phyloP scores from a whole-genome alignment of 2,888 invertebrate species.

The Pheosia gnoma region DNA sequence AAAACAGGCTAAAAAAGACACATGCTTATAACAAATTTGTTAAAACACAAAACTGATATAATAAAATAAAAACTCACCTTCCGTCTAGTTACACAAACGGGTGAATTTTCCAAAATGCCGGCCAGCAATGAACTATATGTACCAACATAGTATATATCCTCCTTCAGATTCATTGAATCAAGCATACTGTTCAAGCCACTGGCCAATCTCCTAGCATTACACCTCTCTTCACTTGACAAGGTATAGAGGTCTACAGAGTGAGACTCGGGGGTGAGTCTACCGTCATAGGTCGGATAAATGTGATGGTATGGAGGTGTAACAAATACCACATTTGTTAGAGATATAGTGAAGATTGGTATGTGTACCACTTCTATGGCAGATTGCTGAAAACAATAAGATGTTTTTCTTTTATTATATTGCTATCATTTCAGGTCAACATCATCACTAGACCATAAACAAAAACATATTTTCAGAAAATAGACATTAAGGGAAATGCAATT shows the following conservation, averaged over 20 bases:
- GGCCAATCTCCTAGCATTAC: slow-evolving; percentile 72
- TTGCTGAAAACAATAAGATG: slow-evolving; percentile 74
- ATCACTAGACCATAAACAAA: too few species aligned
- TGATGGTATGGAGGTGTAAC: slow-evolving; percentile 85
- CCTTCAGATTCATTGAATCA: slow-evolving; percentile 84
- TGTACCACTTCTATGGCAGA: slow-evolving; percentile 85
- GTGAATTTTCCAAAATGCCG: slow-evolving; percentile 83
- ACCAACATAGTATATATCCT: slow-evolving; percentile 87
- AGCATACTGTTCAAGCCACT: slow-evolving; percentile 81
- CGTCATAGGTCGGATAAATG: slow-evolving; percentile 82
- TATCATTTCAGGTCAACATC: too few species aligned
- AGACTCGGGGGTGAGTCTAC: slow-evolving; percentile 58
- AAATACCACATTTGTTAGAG: slow-evolving; percentile 84
- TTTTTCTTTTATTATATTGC: too few species aligned
- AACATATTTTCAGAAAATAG: too few species aligned
- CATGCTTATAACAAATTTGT: too few species aligned
- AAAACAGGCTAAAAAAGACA: too few species aligned
- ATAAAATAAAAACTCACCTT: slow-evolving; percentile 70
- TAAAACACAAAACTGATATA: too few species aligned
- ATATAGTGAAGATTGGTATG: slow-evolving; percentile 84
- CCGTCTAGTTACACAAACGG: slow-evolving; percentile 78
- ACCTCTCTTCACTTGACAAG: slow-evolving; percentile 65
- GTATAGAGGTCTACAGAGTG: slow-evolving; percentile 63
- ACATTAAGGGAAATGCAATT: too few species aligned
- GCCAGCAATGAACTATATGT: slow-evolving; percentile 85